Evolutionary conservation across 2,888 invertebrate genomes (phyloP), one percentile per base, ranked within the genome.

Genomic region (Tipula confusa): DNA sequence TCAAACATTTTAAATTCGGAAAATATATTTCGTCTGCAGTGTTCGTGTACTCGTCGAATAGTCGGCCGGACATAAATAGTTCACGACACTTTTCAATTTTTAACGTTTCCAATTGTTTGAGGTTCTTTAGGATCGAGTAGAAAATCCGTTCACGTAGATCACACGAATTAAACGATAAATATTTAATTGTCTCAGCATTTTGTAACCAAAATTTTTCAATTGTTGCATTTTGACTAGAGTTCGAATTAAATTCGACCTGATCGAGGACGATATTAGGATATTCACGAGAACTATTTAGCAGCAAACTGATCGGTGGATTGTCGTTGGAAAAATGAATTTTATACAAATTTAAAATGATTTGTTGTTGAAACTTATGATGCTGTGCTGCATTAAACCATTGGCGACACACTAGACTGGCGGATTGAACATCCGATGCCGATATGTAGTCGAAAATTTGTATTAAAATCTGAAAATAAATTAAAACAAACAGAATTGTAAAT

Each of bases 41-140:
- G 31, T 82, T 33, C 3, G 82, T 24, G 24, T 24, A 64, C 13
- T 80, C 80, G n/a, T 93, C 93, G 64, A 95, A 87, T 64, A 95
- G 89, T 13, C 92, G 91, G 1, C 95, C 95, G 1, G 94, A 93
- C 93, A 95, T 95, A 85, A 95, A 93, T 24, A 95, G 89, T 84
- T 94, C 93, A 86, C 93, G 92, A 86, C 94, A 95, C 83, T 91
- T 91, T 85, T 92, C 91, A 83, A 95, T 91, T 82, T 92, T 91
- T 18, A 95, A 89, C 83, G 89, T 88, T 86, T 91, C 91, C 84
- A 95, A 88, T 86, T 92, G 92, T 18, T 89, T 89, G 86, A 93
- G 91, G 85, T 91, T 89, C 84, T 91, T 91, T 64, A 94, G 86
- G 81, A 93, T 91, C 84, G 91, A 88, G 81, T 92, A 91, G 87